Evolutionary conservation across 2,888 invertebrate genomes (phyloP), one percentile per base, ranked within the genome.

Genomic region (Endomychus coccineus): DNA sequence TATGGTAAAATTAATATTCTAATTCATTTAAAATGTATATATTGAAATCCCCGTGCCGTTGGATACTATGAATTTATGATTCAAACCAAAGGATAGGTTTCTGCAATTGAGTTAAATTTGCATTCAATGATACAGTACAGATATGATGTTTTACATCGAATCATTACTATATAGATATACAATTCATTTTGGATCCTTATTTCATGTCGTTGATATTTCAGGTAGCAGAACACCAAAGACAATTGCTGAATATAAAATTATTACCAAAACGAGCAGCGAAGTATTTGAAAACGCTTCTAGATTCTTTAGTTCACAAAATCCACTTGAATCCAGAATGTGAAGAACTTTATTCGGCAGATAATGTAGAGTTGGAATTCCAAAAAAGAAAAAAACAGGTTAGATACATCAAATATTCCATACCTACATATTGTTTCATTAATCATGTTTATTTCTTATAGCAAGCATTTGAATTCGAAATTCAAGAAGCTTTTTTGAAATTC

Each of bases 401-500:
- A n/a, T n/a, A n/a, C n/a, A n/a, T n/a, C n/a, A n/a, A n/a, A n/a
- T n/a, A n/a, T n/a, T n/a, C n/a, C n/a, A n/a, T 5, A 19, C 25
- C 25, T 25, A 10, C 10, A 25, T 25, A 25, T 25, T 9, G 25
- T 25, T 9, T 5, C 5, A 10, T 10, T 25, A 25, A 19, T 9
- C 13, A 7, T 30, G 6, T 21, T 24, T 17, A 37, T 36, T 50
- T 64, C 39, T 53, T 69, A 4, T 59, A 90, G 79, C 82, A 88
- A 71, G 77, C 80, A 11, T 70, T 94, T 56, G 97, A 97, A 62
- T 71, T 91, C 50, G 85, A 89, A 65, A 96, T 98, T 44, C 96
- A 97, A 69, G 97, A 98, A 65, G 91, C 94, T 3, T 98, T 97
- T 65, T 71, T 98, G 16, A 79, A 90, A 35, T 98, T 95, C 61